Percentiles rank a stretch among this genome's conserved stretches.
Evolutionary conservation across 2,888 invertebrate genomes (phyloP).

Genomic region (Taphrorychus bicolor): DNA sequence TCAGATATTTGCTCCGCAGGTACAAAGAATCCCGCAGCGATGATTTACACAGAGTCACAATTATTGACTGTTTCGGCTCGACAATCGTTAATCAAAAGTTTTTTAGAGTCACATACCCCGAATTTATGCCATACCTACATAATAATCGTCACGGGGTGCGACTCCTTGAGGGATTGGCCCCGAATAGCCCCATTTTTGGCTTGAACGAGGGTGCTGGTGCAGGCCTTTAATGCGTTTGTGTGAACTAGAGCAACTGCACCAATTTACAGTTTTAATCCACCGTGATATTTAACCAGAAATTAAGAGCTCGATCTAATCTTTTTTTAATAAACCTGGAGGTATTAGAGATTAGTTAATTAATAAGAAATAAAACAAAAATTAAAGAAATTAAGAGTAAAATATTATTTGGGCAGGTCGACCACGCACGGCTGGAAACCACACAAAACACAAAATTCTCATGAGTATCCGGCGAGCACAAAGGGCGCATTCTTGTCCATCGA

Average conservation of each 20-base stretch:
- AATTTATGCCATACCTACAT: constrained; percentile 41
- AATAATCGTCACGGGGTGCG: constrained; percentile 32
- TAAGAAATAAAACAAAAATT: too few relatives aligned
- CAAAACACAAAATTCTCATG: constrained; percentile 39
- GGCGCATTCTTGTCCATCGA: constrained; percentile 33
- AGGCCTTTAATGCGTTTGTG: constrained; percentile 15
- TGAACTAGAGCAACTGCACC: constrained; percentile 10
- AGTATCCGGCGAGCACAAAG: constrained; percentile 35
- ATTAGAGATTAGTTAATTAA: too few relatives aligned
- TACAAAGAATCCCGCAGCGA: constrained; percentile 26
- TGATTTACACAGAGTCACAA: constrained; percentile 40
- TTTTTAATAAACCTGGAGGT: too few relatives aligned
- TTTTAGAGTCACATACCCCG: constrained; percentile 47
- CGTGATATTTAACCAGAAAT: too few relatives aligned
- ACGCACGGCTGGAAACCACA: constrained; percentile 16
- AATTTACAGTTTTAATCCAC: constrained; percentile 6
- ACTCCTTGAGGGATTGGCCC: constrained; percentile 20
- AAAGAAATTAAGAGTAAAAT: not conserved
- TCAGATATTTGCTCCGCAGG: constrained; percentile 25
- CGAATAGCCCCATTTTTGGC: constrained; percentile 9
- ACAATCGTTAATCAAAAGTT: constrained; percentile 54
- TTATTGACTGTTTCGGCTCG: constrained; percentile 36
- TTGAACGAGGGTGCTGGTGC: constrained; percentile 13
- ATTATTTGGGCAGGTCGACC: constrained; percentile 17
- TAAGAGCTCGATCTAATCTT: too few relatives aligned